Evolutionary conservation across 2,888 invertebrate genomes (phyloP), one percentile per base, ranked within the genome.

Genomic region (Sinopyrophorus schimmeli): DNA sequence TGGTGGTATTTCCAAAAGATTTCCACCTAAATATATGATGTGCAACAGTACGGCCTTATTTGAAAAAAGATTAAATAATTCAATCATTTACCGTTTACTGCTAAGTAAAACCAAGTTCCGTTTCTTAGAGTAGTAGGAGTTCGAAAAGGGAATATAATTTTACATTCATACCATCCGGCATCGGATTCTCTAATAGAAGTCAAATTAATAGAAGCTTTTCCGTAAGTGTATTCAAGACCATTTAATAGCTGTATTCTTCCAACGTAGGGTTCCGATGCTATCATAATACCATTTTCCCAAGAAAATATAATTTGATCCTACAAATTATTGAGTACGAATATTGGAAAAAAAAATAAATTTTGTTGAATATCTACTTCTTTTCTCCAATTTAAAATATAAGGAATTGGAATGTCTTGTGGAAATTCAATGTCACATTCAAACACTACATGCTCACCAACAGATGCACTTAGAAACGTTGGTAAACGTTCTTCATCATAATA

Each of bases 131-230:
- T 81, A 58, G 86, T 87, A n/a, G 92, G 91, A 41, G 88, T 83
- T 63, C 92, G 83, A 74, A 92, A 92, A 52, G 93, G 88, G 72
- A 92, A 93, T 66, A 86, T 81, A 55, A 94, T 86, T 68, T 83
- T 84, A 76, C 95, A 95, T 76, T 92, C 89, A 76, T 91, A 95
- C 82, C 91, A 89, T 59, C 94, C 95, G 65, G 88, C 86, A 74
- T 95, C 95, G 37, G 87, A 83, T 74, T 92, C 92, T 55, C 89
- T 80, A 62, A 94, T 90, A 59, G 89, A 84, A 44, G 89, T 91
- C 57, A 95, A 77, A 77, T 93, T 92, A 62, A 92, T 82, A 60
- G 88, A 84, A 60, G 86, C 88, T 59, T 79, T 78, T 11, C 85
- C 86, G 50, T 74, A 77, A 51, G 82, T 83, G 35, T 77, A 78